Percentiles rank a stretch among this genome's conserved stretches.
These are phyloP conservation scores for Ammodytes marinus DNA, from an alignment of 2,113 vertebrate genomes.

Conservation along the genomic window DNA sequence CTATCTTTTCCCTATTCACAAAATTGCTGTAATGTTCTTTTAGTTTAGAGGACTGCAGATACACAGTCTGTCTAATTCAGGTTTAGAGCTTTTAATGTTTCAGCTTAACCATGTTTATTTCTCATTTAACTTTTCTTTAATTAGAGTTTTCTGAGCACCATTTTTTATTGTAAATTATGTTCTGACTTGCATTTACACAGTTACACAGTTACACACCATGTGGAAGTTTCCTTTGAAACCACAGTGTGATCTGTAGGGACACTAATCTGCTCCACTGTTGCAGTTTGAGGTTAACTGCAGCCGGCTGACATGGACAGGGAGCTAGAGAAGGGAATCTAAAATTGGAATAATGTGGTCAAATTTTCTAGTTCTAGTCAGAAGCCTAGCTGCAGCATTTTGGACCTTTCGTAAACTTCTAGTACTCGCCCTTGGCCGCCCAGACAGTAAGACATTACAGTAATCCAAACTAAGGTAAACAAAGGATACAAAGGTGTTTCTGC, in stretches of 20 bases:
- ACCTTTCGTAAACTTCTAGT: too few species aligned
- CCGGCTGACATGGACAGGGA: too few species aligned
- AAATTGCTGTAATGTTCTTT: background rate
- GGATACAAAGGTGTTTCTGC: too few species aligned
- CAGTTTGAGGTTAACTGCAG: background rate
- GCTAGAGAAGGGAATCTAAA: too few species aligned
- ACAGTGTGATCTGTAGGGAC: background rate
- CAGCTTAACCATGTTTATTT: background rate
- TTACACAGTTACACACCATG: background rate
- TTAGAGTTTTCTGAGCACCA: background rate
- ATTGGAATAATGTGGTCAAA: too few species aligned
- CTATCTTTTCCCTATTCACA: constrained; percentile 5
- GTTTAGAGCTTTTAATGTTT: background rate
- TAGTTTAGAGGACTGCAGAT: background rate
- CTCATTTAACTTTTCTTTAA: background rate
- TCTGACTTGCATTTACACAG: background rate
- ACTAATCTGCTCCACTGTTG: background rate
- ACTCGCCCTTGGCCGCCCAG: too few species aligned
- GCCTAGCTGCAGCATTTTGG: too few species aligned
- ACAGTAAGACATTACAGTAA: too few species aligned
- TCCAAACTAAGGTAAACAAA: too few species aligned
- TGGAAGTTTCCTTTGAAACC: background rate
- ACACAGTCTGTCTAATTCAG: background rate
- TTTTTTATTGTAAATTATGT: constrained; percentile 1
- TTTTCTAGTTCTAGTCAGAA: too few species aligned